Evolutionary conservation across 2,113 vertebrate species (phyloP), one percentile per base, ranked within the genome.

Genomic region (Ranitomeya variabilis): DNA sequence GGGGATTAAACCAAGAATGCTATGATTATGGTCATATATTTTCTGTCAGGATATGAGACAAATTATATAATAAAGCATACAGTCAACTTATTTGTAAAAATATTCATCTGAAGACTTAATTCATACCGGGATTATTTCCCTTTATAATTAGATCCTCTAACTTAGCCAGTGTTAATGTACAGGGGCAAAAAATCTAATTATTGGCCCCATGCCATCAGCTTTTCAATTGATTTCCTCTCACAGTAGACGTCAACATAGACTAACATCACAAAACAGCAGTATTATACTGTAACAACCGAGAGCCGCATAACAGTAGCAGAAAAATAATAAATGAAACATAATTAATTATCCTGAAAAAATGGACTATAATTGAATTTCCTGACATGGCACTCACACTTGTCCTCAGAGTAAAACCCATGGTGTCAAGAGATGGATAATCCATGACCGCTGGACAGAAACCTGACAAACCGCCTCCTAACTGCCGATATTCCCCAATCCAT

Each of bases 1-100:
- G 91, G 93, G 94, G 94, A 96, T 97, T 94, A 96, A 96, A 96
- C 16, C 59, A 71, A 87, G 60, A 23, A 79, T 77, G 19, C 57
- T 80, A 37, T 62, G 15, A 62, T 81, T 81, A 76, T 76, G 37
- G 37, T 45, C 23, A 11, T 31, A 81, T 59, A 81, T 7, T 26
- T 81, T 60, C 79, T 62, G 55, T 81, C 55, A 31, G 55, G 16
- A 62, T 37, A 37, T 19, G 45, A 76, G 73, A 76, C 73, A 76
- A 76, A 76, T 52, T 52, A 52, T 76, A 76, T 52, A 52, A 45
- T 76, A 21, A 76, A 52, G 37, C 18, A 51, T 52, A 21, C 73
- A 51, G 37, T 45, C 73, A 76, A 7, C 21, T 74, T 74, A 74
- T 74, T 45, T 51, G 71, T 74, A 26, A 74, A 74, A 74, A 76